Conservation (phyloP, 2,797 vertebrate species). For the Eulemur coronatus region DNA sequence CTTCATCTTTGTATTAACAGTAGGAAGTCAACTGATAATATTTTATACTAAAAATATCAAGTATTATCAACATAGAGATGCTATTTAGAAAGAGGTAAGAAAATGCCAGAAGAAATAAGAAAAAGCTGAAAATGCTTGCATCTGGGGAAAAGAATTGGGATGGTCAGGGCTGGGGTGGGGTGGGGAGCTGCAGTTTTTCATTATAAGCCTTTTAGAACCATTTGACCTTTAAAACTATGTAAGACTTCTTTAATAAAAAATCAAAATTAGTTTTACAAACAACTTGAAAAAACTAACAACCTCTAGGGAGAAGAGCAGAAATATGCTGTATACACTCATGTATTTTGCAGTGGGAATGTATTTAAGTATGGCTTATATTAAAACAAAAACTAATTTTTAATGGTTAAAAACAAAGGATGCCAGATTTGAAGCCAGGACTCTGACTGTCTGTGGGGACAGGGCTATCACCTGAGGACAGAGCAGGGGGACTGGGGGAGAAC, state of each 20-base stretch:
- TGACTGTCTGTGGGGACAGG: too few relatives aligned
- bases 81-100: neutral
- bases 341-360: neutral
- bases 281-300: neutral
- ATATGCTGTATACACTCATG: neutral
- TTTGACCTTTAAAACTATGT: conserved; percentile 18
- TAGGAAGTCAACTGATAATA: neutral
- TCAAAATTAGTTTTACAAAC: conserved; percentile 29
- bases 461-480: neutral
- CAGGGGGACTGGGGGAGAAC: too few relatives aligned
- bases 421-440: neutral
- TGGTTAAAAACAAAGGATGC: too few relatives aligned
- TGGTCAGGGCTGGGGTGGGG: rapidly evolving
- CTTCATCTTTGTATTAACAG: neutral
- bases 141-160: neutral
- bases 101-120: neutral
- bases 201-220: neutral
- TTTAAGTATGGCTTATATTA: neutral
- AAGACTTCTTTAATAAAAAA: neutral
- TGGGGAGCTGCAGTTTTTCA: neutral
- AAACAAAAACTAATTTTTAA: neutral
- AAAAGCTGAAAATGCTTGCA: neutral
- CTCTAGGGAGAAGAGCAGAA: neutral
- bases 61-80: neutral
- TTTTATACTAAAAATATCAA: neutral